Evolutionary conservation across 2,113 vertebrate genomes (phyloP).

Genomic region (Microtus ochrogaster): DNA sequence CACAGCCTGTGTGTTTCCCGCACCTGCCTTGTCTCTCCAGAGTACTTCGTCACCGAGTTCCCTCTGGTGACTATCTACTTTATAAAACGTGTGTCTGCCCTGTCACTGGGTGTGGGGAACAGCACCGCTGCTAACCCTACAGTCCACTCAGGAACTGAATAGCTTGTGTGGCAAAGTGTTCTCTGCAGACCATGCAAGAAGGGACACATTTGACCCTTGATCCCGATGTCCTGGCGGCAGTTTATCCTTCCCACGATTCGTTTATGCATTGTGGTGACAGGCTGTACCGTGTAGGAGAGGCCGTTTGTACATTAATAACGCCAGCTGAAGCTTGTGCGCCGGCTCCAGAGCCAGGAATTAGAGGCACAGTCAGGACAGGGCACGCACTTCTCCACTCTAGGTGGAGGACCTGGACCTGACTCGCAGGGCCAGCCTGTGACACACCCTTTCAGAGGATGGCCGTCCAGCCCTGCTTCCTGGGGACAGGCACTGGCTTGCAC

Average conservation of each 20-base stretch:
- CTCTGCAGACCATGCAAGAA: background rate
- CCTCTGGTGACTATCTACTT: too few species aligned
- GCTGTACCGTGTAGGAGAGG: rapidly evolving
- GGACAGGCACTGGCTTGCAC: background rate
- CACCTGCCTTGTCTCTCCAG: background rate
- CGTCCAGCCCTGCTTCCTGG: conserved; percentile 18
- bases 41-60: background rate
- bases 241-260: rapidly evolving
- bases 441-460: rapidly evolving
- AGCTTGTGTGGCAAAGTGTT: rapidly evolving
- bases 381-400: rapidly evolving
- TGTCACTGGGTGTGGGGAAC: background rate
- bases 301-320: background rate
- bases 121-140: rapidly evolving
- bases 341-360: background rate
- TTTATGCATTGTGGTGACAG: rapidly evolving
- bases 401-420: background rate
- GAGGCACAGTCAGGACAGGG: background rate
- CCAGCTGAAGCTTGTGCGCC: rapidly evolving
- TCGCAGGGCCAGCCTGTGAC: rapidly evolving
- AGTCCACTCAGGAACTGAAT: background rate
- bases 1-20: rapidly evolving
- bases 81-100: background rate
- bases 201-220: background rate
- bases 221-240: background rate